These are phyloP conservation scores for Passerina amoena DNA, from an alignment of 2,113 vertebrate species.

Conservation along the genomic window DNA sequence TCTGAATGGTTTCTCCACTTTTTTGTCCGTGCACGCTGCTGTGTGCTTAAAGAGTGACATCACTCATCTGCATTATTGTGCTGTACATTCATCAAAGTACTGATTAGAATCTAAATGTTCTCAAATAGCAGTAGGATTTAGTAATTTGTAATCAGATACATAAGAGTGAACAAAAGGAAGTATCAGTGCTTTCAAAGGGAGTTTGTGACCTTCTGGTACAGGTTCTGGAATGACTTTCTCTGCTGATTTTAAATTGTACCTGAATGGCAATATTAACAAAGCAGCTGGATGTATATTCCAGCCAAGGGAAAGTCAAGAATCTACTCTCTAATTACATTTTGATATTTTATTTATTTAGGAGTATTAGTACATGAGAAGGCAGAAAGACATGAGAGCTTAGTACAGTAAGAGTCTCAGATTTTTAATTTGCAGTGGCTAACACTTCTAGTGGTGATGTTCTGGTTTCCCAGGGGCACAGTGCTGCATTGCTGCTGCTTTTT, in stretches of 20 bases:
- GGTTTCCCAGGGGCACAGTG: neutral
- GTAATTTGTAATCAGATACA: constrained; percentile 68
- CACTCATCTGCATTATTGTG: constrained; percentile 60
- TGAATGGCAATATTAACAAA: constrained; percentile 41
- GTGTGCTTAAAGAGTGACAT: constrained; percentile 63
- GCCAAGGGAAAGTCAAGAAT: neutral
- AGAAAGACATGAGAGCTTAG: neutral
- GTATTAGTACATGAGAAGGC: neutral
- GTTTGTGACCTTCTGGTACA: constrained; percentile 54
- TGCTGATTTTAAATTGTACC: constrained; percentile 42
- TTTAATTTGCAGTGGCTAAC: neutral
- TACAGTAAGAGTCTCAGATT: rapidly evolving
- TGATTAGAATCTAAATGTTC: constrained; percentile 70
- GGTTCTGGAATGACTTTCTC: constrained; percentile 55
- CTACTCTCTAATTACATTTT: neutral
- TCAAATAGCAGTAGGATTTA: constrained; percentile 66
- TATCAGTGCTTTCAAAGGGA: constrained; percentile 64
- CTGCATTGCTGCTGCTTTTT: neutral
- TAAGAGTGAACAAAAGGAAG: constrained; percentile 59
- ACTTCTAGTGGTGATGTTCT: neutral
- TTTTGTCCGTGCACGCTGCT: neutral
- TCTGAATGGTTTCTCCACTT: neutral
- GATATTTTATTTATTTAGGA: neutral
- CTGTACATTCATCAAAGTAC: constrained; percentile 52
- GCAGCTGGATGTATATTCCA: neutral